Evolutionary conservation across 2,888 invertebrate species (phyloP), one percentile per base, ranked within the genome.

Genomic region (Ferrisia virgata): DNA sequence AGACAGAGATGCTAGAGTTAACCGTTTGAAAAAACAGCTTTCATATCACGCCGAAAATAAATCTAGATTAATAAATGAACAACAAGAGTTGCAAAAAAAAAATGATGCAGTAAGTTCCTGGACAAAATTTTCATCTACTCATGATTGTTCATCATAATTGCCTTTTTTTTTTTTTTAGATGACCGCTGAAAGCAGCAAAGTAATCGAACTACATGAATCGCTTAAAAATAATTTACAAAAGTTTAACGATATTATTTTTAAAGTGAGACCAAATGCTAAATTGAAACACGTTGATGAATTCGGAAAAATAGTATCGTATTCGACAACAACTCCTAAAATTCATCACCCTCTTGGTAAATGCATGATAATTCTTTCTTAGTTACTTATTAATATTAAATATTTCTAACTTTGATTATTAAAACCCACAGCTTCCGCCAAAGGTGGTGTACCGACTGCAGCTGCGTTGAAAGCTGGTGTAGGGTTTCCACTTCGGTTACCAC

Each of bases 381-480:
- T 2, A 13, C 40, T n/a, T n/a, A 1, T 47, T 47, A n/a, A n/a
- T 4, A 6, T n/a, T n/a, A 6, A 11, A 53, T 22, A 47, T 36
- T 28, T 43, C 36, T 53, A 36, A 43, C 84, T 13, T 28, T 9
- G 11, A 40, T 13, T 5, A n/a, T 40, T 28, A 6, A 2, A 64
- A 39, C 28, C 39, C 13, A 83, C 43, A 83, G 83, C 43, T 3
- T 18, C 83, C 1, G 25, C 79, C 43, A 84, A 81, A 53, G 86
- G 85, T 43, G 85, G 83, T 15, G 94, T 94, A 85, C 95, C 95
- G 84, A 94, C 95, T 82, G 94, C 94, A 86, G 94, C 95, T 81
- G 94, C 95, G 85, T 90, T 95, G 86, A 95, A 95, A 91, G 94
- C 94, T 94, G 94, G 95, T 86, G 94, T 95, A 86, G 95, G 94